A percentile compares a stretch with the other conserved stretches of the same genome.
Conservation (phyloP, 2,797 vertebrate species). For the Sebastes baramenuke region DNA sequence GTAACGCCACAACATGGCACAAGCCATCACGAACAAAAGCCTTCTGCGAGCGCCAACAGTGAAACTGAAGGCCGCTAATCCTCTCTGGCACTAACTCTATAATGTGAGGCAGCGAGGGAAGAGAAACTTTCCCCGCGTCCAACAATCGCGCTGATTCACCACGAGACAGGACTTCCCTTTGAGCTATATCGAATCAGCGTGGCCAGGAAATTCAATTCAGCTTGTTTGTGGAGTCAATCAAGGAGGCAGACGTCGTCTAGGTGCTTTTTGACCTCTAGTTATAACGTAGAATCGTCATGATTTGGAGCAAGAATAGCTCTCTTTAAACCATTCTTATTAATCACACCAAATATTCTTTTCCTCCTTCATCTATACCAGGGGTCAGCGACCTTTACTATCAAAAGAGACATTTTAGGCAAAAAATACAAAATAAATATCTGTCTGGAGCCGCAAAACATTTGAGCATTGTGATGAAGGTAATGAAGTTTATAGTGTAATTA, state of each 20-base stretch:
- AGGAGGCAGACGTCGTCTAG: not conserved
- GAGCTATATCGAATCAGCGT: conserved; percentile 39
- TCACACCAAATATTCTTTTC: not conserved
- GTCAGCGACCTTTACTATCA: too few species aligned
- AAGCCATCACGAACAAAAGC: conserved; percentile 3
- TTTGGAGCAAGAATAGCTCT: not conserved
- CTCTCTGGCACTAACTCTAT: conserved; percentile 4
- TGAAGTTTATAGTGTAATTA: too few species aligned
- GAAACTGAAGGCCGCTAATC: conserved; percentile 17
- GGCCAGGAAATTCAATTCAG: conserved; percentile 57
- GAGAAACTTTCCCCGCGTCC: conserved; percentile 13
- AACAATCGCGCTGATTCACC: conserved; percentile 31
- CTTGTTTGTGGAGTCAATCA: not conserved
- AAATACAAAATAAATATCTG: too few species aligned
- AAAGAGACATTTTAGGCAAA: too few species aligned
- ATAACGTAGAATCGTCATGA: not conserved
- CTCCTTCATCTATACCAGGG: not conserved
- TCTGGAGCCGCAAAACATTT: too few species aligned
- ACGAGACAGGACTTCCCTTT: conserved; percentile 13
- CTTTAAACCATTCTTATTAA: not conserved
- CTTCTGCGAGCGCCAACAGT: not conserved
- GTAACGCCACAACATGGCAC: not conserved
- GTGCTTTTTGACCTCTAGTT: not conserved
- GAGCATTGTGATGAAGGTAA: too few species aligned
- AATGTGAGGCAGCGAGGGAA: conserved; percentile 22